Evolutionary conservation across 2,797 vertebrate genomes (phyloP).

Genomic region (Ambastaia sidthimunki): DNA sequence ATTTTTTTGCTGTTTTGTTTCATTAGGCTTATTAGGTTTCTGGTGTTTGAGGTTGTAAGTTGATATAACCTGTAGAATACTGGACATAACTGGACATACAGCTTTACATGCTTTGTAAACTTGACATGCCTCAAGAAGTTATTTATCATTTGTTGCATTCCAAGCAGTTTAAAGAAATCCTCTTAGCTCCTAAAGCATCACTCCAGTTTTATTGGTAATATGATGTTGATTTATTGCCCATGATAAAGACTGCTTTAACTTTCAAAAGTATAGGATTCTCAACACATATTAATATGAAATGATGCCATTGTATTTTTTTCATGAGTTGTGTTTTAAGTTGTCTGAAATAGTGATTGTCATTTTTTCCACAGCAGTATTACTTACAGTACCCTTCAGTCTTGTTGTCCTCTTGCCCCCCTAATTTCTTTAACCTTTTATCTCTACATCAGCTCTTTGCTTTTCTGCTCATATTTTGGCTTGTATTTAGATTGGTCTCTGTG

Average conservation of each 20-base stretch:
- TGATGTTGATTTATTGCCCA: not conserved
- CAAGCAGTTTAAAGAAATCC: not conserved
- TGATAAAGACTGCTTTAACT: not conserved
- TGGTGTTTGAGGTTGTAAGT: not conserved
- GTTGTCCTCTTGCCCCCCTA: slow-evolving; percentile 31
- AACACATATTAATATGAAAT: slow-evolving; percentile 7
- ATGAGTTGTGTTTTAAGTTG: slow-evolving; percentile 16
- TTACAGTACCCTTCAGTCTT: slow-evolving; percentile 36
- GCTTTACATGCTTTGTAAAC: slow-evolving; percentile 6
- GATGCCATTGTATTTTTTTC: not conserved
- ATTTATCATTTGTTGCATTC: not conserved
- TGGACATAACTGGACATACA: slow-evolving; percentile 69
- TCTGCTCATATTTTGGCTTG: slow-evolving; percentile 43
- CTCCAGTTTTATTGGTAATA: not conserved
- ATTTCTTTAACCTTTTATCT: not conserved
- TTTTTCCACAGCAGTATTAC: slow-evolving; percentile 41
- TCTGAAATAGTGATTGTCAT: slow-evolving; percentile 14
- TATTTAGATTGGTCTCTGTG: slow-evolving; percentile 45
- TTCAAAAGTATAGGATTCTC: not conserved
- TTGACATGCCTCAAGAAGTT: not conserved
- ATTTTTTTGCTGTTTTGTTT: not conserved
- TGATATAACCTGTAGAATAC: slow-evolving; percentile 30
- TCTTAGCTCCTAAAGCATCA: slow-evolving; percentile 1
- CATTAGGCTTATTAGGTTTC: not conserved
- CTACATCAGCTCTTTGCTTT: slow-evolving; percentile 18